These are phyloP conservation scores for Holothuria scabra DNA, from an alignment of 53 echinoderm and acorn worm genomes.

Conservation along the genomic window DNA sequence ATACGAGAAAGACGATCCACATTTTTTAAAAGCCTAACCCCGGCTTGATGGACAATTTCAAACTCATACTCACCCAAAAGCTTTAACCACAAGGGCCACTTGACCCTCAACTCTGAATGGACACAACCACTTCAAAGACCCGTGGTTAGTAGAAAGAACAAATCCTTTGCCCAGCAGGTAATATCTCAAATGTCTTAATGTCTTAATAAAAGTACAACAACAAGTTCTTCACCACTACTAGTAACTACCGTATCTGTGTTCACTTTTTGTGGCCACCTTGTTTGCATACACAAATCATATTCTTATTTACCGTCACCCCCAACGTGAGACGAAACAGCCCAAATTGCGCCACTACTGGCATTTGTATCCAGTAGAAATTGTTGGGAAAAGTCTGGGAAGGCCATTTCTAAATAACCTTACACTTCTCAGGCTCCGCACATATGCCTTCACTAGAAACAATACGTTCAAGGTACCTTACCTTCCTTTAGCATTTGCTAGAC, in stretches of 20 bases:
- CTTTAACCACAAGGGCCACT: background rate
- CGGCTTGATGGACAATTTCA: background rate
- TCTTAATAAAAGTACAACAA: background rate
- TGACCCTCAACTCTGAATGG: conserved; percentile 2
- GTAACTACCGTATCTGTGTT: background rate
- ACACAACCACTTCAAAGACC: background rate
- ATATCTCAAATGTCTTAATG: background rate
- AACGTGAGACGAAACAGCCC: background rate
- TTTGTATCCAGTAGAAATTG: no score
- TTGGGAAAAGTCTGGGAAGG: no score
- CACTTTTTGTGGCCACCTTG: no score
- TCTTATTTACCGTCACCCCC: no score
- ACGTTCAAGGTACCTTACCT: background rate
- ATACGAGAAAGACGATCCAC: no score
- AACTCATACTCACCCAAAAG: background rate
- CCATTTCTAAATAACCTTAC: background rate
- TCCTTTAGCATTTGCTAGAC: no score
- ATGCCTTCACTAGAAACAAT: background rate
- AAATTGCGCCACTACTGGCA: background rate
- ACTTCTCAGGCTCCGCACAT: background rate
- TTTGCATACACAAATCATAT: no score
- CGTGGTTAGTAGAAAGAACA: background rate
- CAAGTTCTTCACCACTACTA: background rate
- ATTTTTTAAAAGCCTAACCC: background rate
- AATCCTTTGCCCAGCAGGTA: background rate